These are phyloP conservation scores for Athene noctua DNA, from an alignment of 2,113 vertebrate species.

Conservation along the genomic window DNA sequence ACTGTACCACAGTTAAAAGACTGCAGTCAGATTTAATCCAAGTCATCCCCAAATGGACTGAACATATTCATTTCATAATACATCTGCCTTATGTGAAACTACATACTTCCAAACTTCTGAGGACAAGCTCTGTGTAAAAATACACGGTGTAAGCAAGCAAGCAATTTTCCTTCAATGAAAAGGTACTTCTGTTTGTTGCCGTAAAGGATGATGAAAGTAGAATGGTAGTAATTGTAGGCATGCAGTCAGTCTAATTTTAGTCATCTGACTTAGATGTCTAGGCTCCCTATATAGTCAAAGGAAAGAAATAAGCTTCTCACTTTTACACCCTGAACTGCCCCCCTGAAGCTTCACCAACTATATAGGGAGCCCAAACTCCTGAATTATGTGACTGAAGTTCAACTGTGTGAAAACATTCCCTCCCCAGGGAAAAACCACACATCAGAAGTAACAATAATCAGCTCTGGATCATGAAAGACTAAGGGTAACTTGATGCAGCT, in stretches of 20 bases:
- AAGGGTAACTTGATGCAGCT: neutral
- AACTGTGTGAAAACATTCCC: neutral
- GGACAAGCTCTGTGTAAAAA: neutral
- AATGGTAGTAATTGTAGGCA: slow-evolving; percentile 10
- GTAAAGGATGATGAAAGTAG: slow-evolving; percentile 2
- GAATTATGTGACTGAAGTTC: neutral
- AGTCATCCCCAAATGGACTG: neutral
- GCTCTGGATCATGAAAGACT: neutral
- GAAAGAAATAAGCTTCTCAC: neutral
- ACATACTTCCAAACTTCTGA: neutral
- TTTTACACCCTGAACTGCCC: neutral
- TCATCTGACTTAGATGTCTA: neutral
- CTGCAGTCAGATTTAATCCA: neutral
- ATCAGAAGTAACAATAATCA: neutral
- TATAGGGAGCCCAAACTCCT: slow-evolving; percentile 36
- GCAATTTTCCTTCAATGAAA: neutral
- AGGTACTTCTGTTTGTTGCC: neutral
- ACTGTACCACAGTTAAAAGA: neutral
- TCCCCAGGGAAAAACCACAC: neutral
- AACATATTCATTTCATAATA: neutral
- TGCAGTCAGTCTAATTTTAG: slow-evolving; percentile 28
- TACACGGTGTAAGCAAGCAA: neutral
- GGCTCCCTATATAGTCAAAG: slow-evolving; percentile 29
- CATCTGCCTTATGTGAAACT: neutral
- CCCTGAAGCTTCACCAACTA: neutral